Evolutionary conservation across 2,888 invertebrate species (phyloP), one percentile per base, ranked within the genome.

Genomic region (Enoplolaimus lenunculus): DNA sequence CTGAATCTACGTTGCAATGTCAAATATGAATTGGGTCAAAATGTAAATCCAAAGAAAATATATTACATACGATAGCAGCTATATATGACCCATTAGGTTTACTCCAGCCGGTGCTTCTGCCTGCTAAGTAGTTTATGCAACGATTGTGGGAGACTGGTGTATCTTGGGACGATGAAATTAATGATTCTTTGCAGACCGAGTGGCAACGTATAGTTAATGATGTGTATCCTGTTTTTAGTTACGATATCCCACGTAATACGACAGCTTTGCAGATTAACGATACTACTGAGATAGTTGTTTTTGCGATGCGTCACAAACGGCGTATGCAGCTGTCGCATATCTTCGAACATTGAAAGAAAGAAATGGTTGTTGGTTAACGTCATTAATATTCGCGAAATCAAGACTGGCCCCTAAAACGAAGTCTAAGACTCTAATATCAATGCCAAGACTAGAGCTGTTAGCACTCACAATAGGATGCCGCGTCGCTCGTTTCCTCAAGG

Each of bases 71-170:
- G 26, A 69, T 77, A 31, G 69, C 74, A 21, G 72, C 70, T 21
- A 31, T 71, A 1, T 75, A 71, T 65, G 73, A 77, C 65, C 74
- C 75, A n/a, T 34, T 75, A 26, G 76, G 75, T 1, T 67, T 75
- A 2, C 16, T 74, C 29, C 68, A 35, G 0, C 73, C 72, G 29
- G 72, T 73, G 31, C 72, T 34, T 7, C 71, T 74, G 45, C 33
- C 60, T 2, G 69, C 72, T 0, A 78, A 76, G 65, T 72, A 74
- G 1, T 35, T 77, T 2, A 66, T 78, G 34, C 77, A 77, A 72
- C 34, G 72, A 16, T 35, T 77, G 1, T 78, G 77, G 76, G 69
- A 71, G 28, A 34, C 60, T 21, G 67, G 73, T 1, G 3, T 73
- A 2, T 72, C 66, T 1, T 77, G 77, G 77, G 77, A 78, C 73